phyloP scores from a whole-genome alignment of 2,797 vertebrate species.

The Falco novaeseelandiae region DNA sequence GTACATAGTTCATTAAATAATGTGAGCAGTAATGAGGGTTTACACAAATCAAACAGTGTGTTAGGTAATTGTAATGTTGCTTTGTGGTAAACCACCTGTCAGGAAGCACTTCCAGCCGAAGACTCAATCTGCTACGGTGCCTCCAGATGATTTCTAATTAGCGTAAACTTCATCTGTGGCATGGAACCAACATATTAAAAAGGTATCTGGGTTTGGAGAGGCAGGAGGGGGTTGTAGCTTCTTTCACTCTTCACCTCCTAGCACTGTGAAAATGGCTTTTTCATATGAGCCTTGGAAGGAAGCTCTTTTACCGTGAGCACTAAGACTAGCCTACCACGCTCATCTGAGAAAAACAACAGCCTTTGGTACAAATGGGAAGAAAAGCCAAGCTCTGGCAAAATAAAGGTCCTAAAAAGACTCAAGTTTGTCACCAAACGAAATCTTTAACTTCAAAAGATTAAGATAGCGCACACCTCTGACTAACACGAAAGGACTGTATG shows the following conservation, averaged over 20 bases:
- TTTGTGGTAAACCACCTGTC: constrained; percentile 77
- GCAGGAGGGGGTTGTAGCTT: background rate
- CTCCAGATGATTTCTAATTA: constrained; percentile 79
- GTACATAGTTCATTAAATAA: constrained; percentile 78
- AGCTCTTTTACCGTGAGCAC: background rate
- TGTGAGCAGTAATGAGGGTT: constrained; percentile 72
- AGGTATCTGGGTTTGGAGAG: background rate
- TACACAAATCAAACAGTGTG: constrained; percentile 77
- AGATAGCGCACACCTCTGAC: background rate
- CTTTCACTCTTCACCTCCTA: background rate
- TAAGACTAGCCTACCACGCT: background rate
- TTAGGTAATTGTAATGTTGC: constrained; percentile 76
- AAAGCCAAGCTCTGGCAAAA: background rate
- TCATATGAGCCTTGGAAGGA: constrained; percentile 12
- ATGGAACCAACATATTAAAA: constrained; percentile 26
- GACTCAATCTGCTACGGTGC: constrained; percentile 73
- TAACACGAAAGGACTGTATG: fast-evolving
- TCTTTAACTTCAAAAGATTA: background rate
- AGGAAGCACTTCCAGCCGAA: constrained; percentile 70
- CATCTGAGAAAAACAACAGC: background rate
- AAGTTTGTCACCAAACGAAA: background rate
- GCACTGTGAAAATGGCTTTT: constrained; percentile 20
- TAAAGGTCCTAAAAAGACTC: background rate
- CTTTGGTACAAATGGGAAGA: background rate
- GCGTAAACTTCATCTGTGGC: constrained; percentile 67